These are phyloP conservation scores for Capitulum mitella DNA, from an alignment of 2,888 invertebrate species.

Conservation along the genomic window DNA sequence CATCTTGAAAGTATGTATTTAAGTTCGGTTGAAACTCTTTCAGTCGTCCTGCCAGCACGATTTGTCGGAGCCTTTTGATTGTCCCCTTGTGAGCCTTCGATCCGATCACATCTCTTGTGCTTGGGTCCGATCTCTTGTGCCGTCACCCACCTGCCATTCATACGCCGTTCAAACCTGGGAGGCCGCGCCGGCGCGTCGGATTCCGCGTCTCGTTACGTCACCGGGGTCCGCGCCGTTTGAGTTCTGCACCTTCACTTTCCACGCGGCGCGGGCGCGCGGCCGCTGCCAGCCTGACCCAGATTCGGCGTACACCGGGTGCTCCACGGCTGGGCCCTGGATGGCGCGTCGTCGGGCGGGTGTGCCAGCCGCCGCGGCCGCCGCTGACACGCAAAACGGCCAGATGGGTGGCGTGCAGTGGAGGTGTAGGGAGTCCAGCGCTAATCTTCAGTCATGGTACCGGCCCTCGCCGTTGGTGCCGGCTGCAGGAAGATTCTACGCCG, in stretches of 20 bases:
- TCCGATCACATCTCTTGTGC: too few relatives aligned
- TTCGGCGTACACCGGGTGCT: neutral
- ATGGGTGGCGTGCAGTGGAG: too few relatives aligned
- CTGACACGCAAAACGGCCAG: too few relatives aligned
- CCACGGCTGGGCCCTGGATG: neutral
- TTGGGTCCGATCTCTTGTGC: neutral
- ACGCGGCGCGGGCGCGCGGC: neutral
- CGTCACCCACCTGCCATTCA: neutral
- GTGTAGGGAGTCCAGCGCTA: too few relatives aligned
- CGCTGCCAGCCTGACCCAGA: slow-evolving; percentile 1
- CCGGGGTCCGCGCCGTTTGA: neutral
- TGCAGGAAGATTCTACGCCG: too few relatives aligned
- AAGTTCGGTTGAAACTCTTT: too few relatives aligned
- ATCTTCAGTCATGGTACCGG: too few relatives aligned
- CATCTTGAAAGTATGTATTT: too few relatives aligned
- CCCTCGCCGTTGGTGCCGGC: too few relatives aligned
- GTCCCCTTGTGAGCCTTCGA: neutral
- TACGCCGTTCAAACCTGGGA: neutral
- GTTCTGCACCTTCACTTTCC: slow-evolving; percentile 22
- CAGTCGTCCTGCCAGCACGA: too few relatives aligned
- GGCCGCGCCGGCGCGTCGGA: neutral
- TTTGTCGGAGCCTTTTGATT: neutral
- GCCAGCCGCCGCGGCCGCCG: neutral
- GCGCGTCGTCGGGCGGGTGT: neutral
- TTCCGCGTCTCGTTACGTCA: neutral